phyloP scores from a whole-genome alignment of 2,797 vertebrate species.

The Fratercula arctica region DNA sequence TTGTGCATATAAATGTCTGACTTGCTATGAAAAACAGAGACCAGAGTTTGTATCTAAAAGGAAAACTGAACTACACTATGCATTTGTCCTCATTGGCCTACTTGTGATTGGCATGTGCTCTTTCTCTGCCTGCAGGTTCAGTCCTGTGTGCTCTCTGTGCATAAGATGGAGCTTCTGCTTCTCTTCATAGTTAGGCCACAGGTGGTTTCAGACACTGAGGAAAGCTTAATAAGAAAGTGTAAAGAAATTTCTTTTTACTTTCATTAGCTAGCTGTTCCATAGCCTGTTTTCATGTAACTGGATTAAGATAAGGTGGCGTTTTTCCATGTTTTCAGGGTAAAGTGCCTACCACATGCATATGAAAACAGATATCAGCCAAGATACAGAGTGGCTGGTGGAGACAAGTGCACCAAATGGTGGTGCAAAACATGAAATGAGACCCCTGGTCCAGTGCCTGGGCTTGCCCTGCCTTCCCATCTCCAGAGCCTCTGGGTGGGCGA shows the following conservation, averaged over 20 bases:
- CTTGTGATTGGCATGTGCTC: background rate
- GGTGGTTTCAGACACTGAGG: background rate
- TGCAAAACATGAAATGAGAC: background rate
- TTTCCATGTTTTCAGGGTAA: background rate
- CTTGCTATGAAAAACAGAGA: background rate
- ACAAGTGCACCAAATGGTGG: background rate
- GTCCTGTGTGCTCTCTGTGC: background rate
- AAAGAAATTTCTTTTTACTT: background rate
- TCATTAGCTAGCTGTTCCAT: background rate
- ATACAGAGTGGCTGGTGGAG: background rate
- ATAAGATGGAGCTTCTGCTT: background rate
- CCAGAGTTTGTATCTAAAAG: background rate
- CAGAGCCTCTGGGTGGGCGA: background rate
- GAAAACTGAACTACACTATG: background rate
- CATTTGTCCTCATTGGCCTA: background rate
- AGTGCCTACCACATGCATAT: too few relatives aligned
- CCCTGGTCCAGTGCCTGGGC: background rate
- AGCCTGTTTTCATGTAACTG: background rate
- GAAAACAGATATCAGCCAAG: background rate
- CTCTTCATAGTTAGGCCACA: background rate
- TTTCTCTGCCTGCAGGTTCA: background rate
- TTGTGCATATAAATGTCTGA: background rate
- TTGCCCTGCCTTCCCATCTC: background rate
- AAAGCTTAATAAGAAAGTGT: background rate
- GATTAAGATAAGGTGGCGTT: background rate